Evolutionary conservation across 2,113 vertebrate genomes (phyloP).

Genomic region (Elephas maximus): DNA sequence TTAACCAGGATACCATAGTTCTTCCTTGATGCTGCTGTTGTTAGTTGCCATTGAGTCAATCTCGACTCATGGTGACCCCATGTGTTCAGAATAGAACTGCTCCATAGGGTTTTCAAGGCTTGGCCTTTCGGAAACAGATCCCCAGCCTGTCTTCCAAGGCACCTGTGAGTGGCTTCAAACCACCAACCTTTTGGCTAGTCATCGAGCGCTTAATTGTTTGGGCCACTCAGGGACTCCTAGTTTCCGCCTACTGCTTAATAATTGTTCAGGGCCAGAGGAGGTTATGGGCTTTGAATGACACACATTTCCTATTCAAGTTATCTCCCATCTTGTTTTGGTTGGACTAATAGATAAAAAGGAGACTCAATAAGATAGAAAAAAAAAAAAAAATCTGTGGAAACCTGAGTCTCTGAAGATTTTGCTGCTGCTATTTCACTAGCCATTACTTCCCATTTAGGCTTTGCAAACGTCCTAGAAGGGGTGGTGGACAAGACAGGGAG

Average conservation of each 20-base stretch:
- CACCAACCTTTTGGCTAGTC: neutral
- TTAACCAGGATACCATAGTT: neutral
- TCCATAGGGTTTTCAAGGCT: neutral
- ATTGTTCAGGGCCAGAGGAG: neutral
- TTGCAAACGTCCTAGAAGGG: neutral
- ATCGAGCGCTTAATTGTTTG: neutral
- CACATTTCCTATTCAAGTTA: neutral
- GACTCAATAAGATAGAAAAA: neutral
- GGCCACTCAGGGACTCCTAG: neutral
- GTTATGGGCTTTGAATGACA: neutral
- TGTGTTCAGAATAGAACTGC: neutral
- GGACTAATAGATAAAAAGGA: slow-evolving; percentile 50
- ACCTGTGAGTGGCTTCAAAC: neutral
- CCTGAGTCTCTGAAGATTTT: neutral
- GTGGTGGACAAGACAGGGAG: neutral
- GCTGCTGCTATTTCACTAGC: neutral
- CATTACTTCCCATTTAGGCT: neutral
- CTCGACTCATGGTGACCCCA: neutral
- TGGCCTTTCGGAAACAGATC: neutral
- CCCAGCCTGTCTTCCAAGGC: neutral
- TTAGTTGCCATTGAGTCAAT: neutral
- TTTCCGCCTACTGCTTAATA: neutral
- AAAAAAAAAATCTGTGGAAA: neutral
- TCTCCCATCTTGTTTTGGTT: neutral
- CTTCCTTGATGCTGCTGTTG: neutral